Base-by-base conservation (phyloP, 1,140 invertebrate genomes). In the Halesus radiatus region DNA sequence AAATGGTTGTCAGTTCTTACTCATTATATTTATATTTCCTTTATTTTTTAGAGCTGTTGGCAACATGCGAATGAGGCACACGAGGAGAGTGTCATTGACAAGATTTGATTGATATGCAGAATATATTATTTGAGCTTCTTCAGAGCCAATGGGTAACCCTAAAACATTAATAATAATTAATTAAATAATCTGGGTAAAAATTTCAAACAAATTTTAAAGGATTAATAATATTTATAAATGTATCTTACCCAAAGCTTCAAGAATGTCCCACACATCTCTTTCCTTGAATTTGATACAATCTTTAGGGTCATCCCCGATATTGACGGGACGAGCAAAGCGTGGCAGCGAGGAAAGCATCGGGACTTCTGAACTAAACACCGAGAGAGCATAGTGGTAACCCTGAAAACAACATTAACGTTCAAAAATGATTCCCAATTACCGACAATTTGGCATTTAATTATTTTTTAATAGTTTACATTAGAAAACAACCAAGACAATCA, bases 281-380 rank as follows among this genome's bases (percentile, higher is more conserved):
- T 89, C 86, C 10, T 85, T 83, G 78, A 91, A 90, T 37, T 84
- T 84, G 52, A 87, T 76, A 4, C 79, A 74, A 8, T 70, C 5
- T 64, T 70, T 77, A 56, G 56, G 52, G 3, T 29, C 62, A n/a
- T 53, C 66, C 16, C n/a, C 22, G 20, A 54, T 76, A 45, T 45
- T 45, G 10, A 13, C 75, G 5, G 52, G 23, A 6, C 22, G 45
- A 15, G 66, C 79, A 52, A 79, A 78, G 45, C 72, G 74, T 23
- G 85, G 86, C 60, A 87, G 84, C 52, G 84, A 81, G 53, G 84
- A 85, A 5, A 84, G 77, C 60, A 91, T 82, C 3, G 90, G 89
- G 75, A 91, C 90, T 85, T 92, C 91, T 16, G 90, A 90, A 78
- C 89, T 86, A 85, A 92, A 91, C 32, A 92, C 88, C 18, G 91